phyloP scores from a whole-genome alignment of 2,113 vertebrate genomes.

The Percina caprodes region DNA sequence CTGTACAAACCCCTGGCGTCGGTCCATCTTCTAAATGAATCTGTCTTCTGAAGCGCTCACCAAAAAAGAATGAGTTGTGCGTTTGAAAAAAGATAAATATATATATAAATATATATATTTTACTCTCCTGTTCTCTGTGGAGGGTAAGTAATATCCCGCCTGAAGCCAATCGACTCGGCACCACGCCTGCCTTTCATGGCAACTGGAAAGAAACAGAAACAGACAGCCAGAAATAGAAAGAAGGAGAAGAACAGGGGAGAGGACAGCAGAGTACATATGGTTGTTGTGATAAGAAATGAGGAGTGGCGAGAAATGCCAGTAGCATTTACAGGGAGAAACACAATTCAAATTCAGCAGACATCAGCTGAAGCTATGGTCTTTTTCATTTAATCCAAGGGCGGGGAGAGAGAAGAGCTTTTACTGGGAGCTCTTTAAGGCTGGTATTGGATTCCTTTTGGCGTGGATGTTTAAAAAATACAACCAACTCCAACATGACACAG shows the following conservation, averaged over 20 bases:
- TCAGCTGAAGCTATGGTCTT: conserved; percentile 35
- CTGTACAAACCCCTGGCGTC: conserved; percentile 42
- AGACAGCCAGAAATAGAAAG: conserved; percentile 61
- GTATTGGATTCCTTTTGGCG: conserved; percentile 24
- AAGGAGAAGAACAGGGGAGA: conserved; percentile 51
- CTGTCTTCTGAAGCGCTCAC: conserved; percentile 46
- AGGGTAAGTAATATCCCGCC: conserved; percentile 53
- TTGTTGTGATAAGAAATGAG: conserved; percentile 67
- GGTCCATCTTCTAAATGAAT: conserved; percentile 65
- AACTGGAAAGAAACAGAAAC: conserved; percentile 48
- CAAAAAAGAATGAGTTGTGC: conserved; percentile 15
- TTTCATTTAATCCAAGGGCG: conserved; percentile 8
- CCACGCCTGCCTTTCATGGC: conserved; percentile 54
- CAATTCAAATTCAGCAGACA: conserved; percentile 58
- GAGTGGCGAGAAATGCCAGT: conserved; percentile 33
- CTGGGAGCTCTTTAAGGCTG: conserved; percentile 17
- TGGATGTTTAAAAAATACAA: conserved; percentile 17
- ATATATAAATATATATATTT: not conserved
- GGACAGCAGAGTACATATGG: conserved; percentile 59
- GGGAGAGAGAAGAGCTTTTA: not conserved
- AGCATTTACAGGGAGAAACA: conserved; percentile 29
- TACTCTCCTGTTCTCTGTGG: conserved; percentile 27
- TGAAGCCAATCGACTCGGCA: conserved; percentile 55
- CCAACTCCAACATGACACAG: conserved; percentile 26
- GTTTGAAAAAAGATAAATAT: not conserved